phyloP scores from a whole-genome alignment of 2,797 vertebrate species.

The Bovichtus variegatus region DNA sequence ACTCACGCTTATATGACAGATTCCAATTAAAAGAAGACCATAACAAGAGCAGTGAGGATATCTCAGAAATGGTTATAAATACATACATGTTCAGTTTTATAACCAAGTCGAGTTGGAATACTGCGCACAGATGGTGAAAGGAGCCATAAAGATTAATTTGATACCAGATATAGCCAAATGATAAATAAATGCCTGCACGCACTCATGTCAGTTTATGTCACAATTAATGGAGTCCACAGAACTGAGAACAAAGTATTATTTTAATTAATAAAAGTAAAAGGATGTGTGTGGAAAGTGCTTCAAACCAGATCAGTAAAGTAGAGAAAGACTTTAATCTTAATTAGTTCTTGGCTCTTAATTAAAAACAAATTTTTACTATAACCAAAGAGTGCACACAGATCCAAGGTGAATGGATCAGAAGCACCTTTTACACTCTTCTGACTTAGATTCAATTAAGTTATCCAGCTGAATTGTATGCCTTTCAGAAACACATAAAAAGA shows the following conservation, averaged over 20 bases:
- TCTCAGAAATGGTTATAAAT: background rate
- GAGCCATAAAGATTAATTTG: background rate
- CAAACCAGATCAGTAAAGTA: background rate
- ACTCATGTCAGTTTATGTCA: background rate
- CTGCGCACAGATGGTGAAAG: background rate
- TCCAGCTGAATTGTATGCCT: background rate
- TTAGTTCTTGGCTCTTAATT: slow-evolving; percentile 33
- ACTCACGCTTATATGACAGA: slow-evolving; percentile 10
- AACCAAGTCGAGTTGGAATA: background rate
- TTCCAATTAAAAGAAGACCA: slow-evolving; percentile 3
- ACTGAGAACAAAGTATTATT: background rate
- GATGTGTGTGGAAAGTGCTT: background rate
- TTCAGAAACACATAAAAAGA: background rate
- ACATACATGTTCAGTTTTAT: background rate
- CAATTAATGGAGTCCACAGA: background rate
- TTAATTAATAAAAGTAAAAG: slow-evolving; percentile 2
- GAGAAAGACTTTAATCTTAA: background rate
- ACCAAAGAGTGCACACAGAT: background rate
- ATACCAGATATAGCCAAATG: background rate
- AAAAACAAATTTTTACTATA: slow-evolving; percentile 12
- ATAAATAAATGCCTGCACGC: background rate
- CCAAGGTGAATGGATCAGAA: slow-evolving; percentile 12
- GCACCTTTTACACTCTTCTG: background rate
- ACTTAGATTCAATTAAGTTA: background rate
- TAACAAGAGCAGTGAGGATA: background rate